A percentile compares a stretch with the other conserved stretches of the same genome.
Conservation (phyloP, 2,888 invertebrate species). For the Eupeodes luniger region DNA sequence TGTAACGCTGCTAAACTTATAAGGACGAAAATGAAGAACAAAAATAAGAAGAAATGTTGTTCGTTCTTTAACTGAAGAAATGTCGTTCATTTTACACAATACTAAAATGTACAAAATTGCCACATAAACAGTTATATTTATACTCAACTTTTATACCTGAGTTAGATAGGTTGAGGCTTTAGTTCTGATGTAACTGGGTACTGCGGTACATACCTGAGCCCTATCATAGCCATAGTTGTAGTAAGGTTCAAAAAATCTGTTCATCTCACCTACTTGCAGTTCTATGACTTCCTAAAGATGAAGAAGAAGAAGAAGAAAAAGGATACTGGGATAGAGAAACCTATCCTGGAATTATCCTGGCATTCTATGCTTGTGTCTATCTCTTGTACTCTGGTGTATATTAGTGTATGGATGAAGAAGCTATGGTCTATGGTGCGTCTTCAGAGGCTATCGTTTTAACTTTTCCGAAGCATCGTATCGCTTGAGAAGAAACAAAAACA, state of each 20-base stretch:
- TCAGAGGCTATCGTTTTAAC: conserved; percentile 57
- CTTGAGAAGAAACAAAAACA: neutral
- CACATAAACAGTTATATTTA: conserved; percentile 70
- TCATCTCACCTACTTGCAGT: conserved; percentile 62
- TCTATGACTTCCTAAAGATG: conserved; percentile 4
- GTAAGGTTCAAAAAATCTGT: conserved; percentile 60
- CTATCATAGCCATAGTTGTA: conserved; percentile 1
- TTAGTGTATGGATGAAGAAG: neutral
- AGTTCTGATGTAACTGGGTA: neutral
- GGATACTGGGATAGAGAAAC: neutral
- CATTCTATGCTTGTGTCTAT: neutral
- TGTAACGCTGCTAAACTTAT: conserved; percentile 22
- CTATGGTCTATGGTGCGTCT: conserved; percentile 7
- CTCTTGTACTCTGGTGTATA: neutral
- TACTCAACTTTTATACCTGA: neutral
- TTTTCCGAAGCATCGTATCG: conserved; percentile 31
- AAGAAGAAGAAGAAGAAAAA: neutral
- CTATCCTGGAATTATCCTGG: conserved; percentile 2
- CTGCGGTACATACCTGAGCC: neutral
- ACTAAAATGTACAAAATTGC: conserved; percentile 59
- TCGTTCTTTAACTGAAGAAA: conserved; percentile 61
- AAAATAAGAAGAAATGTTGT: conserved; percentile 16
- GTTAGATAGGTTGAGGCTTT: neutral
- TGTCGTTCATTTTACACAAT: conserved; percentile 60
- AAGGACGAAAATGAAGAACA: neutral